Percentiles rank a stretch among this genome's conserved stretches.
Conservation (phyloP, 2,888 invertebrate genomes). For the Incurvaria masculella region DNA sequence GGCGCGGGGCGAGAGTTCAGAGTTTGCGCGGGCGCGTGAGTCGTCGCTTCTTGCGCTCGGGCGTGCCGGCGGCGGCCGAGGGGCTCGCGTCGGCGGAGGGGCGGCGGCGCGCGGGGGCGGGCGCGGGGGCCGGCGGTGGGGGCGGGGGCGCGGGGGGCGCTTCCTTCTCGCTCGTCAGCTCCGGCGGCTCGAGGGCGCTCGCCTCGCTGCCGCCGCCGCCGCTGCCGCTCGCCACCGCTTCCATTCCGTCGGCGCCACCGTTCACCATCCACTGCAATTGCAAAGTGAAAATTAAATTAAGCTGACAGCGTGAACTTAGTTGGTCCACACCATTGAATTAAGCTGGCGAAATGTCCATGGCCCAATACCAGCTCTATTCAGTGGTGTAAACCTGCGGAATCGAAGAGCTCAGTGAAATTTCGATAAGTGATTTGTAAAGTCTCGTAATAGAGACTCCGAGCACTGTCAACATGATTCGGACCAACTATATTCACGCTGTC, state of each 20-base stretch:
- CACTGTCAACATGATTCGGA: too few relatives aligned
- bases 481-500: too few relatives aligned
- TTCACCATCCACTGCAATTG: conserved; percentile 35
- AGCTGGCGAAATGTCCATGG: too few relatives aligned
- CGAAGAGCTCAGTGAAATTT: too few relatives aligned
- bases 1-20: conserved; percentile 20
- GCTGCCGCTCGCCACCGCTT: conserved; percentile 21
- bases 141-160: conserved; percentile 15
- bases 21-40: conserved; percentile 48
- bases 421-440: too few relatives aligned
- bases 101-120: conserved; percentile 29
- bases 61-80: conserved; percentile 27
- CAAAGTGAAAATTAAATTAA: too few relatives aligned
- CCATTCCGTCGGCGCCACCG: conserved; percentile 25
- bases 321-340: too few relatives aligned
- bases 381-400: too few relatives aligned
- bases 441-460: too few relatives aligned
- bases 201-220: conserved; percentile 16
- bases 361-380: too few relatives aligned
- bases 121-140: conserved; percentile 15
- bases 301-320: too few relatives aligned
- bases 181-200: conserved; percentile 11
- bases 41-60: conserved; percentile 49
- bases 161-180: conserved; percentile 6
- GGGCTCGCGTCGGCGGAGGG: conserved; percentile 38